Percentiles rank a stretch among this genome's conserved stretches.
These are phyloP conservation scores for Halyomorpha halys DNA, from an alignment of 1,140 invertebrate genomes.

Conservation along the genomic window DNA sequence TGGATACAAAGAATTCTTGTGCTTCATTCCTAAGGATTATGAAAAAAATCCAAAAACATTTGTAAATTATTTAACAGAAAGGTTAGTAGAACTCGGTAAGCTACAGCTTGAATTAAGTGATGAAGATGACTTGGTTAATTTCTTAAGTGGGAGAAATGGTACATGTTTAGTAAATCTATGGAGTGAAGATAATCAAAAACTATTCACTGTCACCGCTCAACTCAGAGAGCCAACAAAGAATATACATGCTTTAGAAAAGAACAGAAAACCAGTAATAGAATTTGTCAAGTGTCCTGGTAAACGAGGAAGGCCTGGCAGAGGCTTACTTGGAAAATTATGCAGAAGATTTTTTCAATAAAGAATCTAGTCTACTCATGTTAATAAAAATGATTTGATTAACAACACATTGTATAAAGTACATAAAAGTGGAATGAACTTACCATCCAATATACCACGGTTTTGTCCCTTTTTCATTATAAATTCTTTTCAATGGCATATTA, in stretches of 20 bases:
- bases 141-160: background rate
- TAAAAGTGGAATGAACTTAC: conserved; percentile 44
- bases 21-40: conserved; percentile 1
- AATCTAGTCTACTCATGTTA: background rate
- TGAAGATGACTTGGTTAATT: background rate
- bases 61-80: conserved; percentile 5
- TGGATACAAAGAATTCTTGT: background rate
- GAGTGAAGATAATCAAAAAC: conserved; percentile 10
- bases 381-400: background rate
- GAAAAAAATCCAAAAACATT: background rate
- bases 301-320: background rate
- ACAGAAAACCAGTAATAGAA: conserved; percentile 6
- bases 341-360: background rate
- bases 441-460: conserved; percentile 85
- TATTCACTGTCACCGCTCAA: background rate
- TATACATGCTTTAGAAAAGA: background rate
- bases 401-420: background rate
- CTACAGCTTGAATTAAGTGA: background rate
- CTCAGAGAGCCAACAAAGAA: background rate
- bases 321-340: conserved; percentile 1
- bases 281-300: conserved; percentile 5
- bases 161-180: background rate
- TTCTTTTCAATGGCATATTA: conserved; percentile 55
- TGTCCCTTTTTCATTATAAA: conserved; percentile 47
- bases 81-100: background rate